Conservation (phyloP, 2,113 vertebrate genomes). For the Pituophis catenifer region DNA sequence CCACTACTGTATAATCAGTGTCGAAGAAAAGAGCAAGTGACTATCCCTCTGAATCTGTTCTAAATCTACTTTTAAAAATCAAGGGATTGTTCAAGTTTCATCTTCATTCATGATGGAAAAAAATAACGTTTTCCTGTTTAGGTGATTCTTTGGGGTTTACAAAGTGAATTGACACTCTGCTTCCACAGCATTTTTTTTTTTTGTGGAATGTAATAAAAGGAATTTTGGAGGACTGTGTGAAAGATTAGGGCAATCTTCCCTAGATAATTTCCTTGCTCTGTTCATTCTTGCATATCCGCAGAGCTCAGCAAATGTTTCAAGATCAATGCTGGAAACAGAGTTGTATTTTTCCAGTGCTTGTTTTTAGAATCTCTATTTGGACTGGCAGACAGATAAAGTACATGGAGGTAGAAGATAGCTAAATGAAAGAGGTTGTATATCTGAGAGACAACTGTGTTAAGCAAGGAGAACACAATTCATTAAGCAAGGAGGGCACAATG, state of each 20-base stretch:
- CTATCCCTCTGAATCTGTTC: neutral
- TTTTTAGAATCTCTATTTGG: constrained; percentile 12
- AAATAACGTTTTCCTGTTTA: neutral
- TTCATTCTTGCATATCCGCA: neutral
- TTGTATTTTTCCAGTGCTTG: neutral
- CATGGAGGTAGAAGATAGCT: neutral
- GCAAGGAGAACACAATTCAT: neutral
- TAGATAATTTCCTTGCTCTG: neutral
- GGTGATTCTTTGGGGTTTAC: neutral
- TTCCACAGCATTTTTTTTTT: neutral
- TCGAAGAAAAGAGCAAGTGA: neutral
- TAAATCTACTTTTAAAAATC: neutral
- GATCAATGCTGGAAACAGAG: neutral
- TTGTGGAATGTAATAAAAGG: too few relatives aligned
- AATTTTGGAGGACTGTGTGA: neutral
- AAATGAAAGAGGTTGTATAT: neutral
- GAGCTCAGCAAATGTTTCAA: neutral
- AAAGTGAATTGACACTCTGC: neutral
- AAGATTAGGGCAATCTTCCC: neutral
- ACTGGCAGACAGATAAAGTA: constrained; percentile 1
- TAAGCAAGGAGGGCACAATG: neutral
- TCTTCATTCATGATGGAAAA: neutral
- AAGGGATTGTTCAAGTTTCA: neutral
- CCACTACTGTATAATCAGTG: neutral
- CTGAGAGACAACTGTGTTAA: neutral